Percentiles rank a stretch among this genome's conserved stretches.
Evolutionary conservation across 1,140 invertebrate species (phyloP).

Genomic region (Dryas iulia): DNA sequence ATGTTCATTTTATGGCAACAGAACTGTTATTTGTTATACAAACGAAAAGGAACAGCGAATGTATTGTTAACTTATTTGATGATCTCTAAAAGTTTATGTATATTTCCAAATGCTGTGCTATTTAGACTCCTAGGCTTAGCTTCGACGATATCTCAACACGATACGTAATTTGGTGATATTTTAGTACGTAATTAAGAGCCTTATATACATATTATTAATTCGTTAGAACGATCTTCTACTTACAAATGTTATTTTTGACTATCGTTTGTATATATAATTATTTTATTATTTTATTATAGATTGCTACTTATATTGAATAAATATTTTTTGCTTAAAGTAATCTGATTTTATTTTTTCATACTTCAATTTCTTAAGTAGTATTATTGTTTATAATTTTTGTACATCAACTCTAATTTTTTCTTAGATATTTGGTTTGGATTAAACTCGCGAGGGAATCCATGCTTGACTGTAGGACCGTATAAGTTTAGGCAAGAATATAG

Average conservation of each 20-base stretch:
- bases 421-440: conserved; percentile 31
- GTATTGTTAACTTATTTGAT: conserved; percentile 55
- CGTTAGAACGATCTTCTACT: conserved; percentile 53
- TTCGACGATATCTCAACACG: conserved; percentile 64
- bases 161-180: conserved; percentile 79
- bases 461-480: conserved; percentile 29
- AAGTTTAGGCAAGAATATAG: conserved; percentile 35
- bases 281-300: conserved; percentile 62
- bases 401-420: conserved; percentile 16
- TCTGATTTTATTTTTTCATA: conserved; percentile 26
- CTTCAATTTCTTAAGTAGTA: background rate
- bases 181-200: conserved; percentile 60
- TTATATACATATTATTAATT: conserved; percentile 54
- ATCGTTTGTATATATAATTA: conserved; percentile 65
- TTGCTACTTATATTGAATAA: conserved; percentile 57
- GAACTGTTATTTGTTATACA: conserved; percentile 19
- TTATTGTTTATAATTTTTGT: background rate
- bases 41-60: conserved; percentile 37
- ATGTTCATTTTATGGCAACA: conserved; percentile 9
- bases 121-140: conserved; percentile 43
- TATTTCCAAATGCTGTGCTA: conserved; percentile 36
- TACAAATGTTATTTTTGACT: conserved; percentile 58
- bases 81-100: conserved; percentile 67
- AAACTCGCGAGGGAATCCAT: conserved; percentile 29
- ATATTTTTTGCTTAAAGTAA: conserved; percentile 58